These are phyloP conservation scores for Norana najaformis DNA, from an alignment of 2,888 invertebrate species.

Conservation along the genomic window DNA sequence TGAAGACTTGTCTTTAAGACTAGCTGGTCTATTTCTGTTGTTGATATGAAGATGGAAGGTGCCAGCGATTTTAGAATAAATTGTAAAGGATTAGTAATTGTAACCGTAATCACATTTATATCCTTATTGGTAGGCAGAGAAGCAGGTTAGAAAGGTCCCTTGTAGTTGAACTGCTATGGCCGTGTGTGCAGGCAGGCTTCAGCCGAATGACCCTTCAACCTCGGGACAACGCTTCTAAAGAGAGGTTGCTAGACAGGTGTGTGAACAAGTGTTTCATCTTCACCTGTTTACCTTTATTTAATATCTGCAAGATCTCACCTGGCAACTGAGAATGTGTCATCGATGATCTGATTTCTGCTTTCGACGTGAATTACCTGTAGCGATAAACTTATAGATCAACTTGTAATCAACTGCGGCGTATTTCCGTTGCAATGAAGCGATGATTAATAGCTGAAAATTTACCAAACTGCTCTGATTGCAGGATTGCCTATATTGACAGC, in stretches of 20 bases:
- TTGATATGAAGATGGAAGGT: too few relatives aligned
- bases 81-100: not conserved
- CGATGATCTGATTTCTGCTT: constrained; percentile 32
- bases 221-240: not conserved
- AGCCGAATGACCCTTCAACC: not conserved
- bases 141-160: not conserved
- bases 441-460: too few relatives aligned
- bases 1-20: too few relatives aligned
- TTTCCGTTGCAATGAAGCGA: too few relatives aligned
- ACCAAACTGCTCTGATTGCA: too few relatives aligned
- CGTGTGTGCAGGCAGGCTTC: too few relatives aligned
- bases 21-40: too few relatives aligned
- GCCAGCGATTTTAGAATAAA: too few relatives aligned
- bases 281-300: not conserved
- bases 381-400: not conserved
- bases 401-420: too few relatives aligned
- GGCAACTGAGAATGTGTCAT: constrained; percentile 33
- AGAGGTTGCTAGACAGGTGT: too few relatives aligned
- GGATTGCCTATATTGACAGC: too few relatives aligned
- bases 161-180: not conserved
- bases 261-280: not conserved
- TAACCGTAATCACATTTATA: not conserved
- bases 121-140: not conserved
- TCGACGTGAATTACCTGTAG: constrained; percentile 24
- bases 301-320: constrained; percentile 17